Evolutionary conservation across 2,797 vertebrate species (phyloP).

Genomic region (Rhinoraja longicauda): DNA sequence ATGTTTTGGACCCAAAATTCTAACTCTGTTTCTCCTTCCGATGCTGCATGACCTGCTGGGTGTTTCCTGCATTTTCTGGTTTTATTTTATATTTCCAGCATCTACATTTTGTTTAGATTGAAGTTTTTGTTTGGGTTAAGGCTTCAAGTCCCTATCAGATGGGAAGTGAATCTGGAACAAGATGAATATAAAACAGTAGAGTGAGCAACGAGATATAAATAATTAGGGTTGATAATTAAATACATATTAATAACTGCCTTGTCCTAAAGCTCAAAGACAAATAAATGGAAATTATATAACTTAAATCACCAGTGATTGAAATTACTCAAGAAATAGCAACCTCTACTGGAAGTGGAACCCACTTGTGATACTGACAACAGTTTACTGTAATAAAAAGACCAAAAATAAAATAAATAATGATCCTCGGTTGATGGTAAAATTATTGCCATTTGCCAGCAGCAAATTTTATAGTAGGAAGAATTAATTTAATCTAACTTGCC

Average conservation of each 20-base stretch:
- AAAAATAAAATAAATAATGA: background rate
- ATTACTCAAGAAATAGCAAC: conserved; percentile 10
- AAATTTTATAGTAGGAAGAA: too few species aligned
- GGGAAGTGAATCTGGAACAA: background rate
- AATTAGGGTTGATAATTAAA: background rate
- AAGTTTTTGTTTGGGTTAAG: background rate
- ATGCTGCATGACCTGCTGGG: too few species aligned
- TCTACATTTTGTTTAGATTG: too few species aligned
- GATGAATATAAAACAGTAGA: background rate
- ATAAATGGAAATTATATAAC: background rate
- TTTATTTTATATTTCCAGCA: too few species aligned
- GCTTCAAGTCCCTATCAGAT: background rate
- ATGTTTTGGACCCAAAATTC: too few species aligned
- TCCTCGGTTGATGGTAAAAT: too few species aligned
- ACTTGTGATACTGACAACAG: background rate
- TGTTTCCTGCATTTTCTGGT: too few species aligned
- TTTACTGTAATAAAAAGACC: background rate
- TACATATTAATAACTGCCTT: conserved; percentile 5
- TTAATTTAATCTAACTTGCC: too few species aligned
- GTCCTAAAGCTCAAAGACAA: background rate
- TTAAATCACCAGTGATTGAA: background rate
- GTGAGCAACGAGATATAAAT: background rate
- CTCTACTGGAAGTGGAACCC: background rate
- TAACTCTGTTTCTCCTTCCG: too few species aligned
- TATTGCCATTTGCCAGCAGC: too few species aligned